Evolutionary conservation across 2,797 vertebrate genomes (phyloP).

Genomic region (Helarctos malayanus): DNA sequence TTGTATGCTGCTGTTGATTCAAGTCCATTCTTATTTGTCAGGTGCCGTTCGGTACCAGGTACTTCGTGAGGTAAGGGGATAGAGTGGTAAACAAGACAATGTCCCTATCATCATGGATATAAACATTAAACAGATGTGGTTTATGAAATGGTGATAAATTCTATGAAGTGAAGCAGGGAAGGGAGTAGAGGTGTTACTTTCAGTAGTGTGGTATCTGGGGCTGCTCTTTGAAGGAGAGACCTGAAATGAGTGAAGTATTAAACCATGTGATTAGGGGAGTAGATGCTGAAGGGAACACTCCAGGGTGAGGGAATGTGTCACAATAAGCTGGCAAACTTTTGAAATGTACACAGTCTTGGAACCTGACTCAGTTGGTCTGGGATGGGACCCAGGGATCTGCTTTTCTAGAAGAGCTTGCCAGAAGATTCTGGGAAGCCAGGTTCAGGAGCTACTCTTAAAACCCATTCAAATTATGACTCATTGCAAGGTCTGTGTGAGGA

Average conservation of each 20-base stretch:
- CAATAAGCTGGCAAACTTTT: background rate
- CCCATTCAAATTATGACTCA: constrained; percentile 5
- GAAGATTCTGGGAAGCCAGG: constrained; percentile 28
- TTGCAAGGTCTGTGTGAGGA: background rate
- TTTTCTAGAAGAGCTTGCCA: background rate
- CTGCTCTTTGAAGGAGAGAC: background rate
- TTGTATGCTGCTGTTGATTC: background rate
- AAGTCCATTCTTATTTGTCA: background rate
- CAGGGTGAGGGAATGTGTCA: background rate
- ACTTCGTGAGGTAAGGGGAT: background rate
- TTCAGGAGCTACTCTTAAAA: constrained; percentile 1
- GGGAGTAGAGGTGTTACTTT: background rate
- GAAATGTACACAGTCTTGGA: background rate
- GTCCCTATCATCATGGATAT: background rate
- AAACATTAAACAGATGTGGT: background rate
- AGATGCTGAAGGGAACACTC: background rate
- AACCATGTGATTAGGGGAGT: background rate
- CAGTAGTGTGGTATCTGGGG: background rate
- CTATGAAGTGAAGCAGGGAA: background rate
- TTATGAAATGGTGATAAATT: background rate
- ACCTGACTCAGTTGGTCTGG: background rate
- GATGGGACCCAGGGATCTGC: background rate
- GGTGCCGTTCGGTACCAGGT: background rate
- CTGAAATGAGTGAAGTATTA: background rate
- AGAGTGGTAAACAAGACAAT: background rate